phyloP scores from a whole-genome alignment of 2,113 vertebrate species.

The Rhinolophus ferrumequinum region DNA sequence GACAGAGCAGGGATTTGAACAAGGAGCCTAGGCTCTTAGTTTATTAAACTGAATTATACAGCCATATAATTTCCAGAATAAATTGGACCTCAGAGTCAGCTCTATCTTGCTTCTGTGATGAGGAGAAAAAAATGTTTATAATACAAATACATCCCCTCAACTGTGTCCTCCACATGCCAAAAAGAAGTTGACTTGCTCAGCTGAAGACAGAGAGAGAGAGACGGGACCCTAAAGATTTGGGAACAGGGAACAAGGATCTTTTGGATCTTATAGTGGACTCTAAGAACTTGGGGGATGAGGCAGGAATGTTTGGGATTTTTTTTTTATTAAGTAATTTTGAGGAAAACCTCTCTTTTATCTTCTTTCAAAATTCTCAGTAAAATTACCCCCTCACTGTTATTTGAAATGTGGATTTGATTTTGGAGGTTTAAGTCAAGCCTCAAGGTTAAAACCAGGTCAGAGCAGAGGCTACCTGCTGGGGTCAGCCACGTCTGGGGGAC shows the following conservation, averaged over 20 bases:
- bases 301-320: neutral
- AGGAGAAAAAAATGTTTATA: neutral
- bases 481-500: neutral
- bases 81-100: neutral
- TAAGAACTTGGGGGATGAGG: neutral
- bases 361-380: neutral
- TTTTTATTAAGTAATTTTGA: neutral
- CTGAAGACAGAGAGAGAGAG: neutral
- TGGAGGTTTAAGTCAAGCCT: neutral
- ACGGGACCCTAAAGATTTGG: neutral
- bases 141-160: neutral
- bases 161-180: neutral
- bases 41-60: neutral
- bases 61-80: neutral
- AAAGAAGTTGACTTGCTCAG: neutral
- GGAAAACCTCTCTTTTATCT: neutral
- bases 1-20: neutral
- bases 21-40: neutral
- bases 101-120: neutral
- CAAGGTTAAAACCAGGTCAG: neutral
- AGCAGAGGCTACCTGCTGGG: neutral
- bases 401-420: slow-evolving; percentile 18
- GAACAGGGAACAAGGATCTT: neutral
- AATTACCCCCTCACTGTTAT: neutral
- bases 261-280: neutral